Base-by-base conservation (phyloP, 1,140 invertebrate species). In the Macrobrachium nipponense region DNA sequence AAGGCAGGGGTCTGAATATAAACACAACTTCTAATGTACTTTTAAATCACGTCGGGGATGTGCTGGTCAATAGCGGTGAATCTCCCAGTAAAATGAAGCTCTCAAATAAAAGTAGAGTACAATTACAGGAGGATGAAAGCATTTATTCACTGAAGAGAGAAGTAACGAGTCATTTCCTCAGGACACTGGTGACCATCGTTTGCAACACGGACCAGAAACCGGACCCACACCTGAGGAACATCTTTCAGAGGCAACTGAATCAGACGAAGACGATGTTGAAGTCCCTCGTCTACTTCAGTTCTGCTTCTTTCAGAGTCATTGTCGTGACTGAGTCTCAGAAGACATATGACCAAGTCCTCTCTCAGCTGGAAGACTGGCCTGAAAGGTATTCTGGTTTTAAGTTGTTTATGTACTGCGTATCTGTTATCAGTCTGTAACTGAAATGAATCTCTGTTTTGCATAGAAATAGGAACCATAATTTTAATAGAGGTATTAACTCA, bases 241-340 rank as follows among this genome's bases (percentile, higher is more conserved):
- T 70, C 68, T 70, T 70, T n/a, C 23, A 15, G 23, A 20, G 68
- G 20, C 68, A 70, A 8, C 68, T 70, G 17, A 70, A 70, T 43
- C 68, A 70, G 68, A 70, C 68, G 23, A 20, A 70, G 68, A 17
- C 68, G 5, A 70, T 70, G 68, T 20, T 70, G 5, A 70, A 70
- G 68, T 70, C 68, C 23, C 68, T 70, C 17, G 68, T 70, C 68
- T 70, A 70, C 68, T 70, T 70, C 68, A 70, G 68, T n/a, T 27
- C 68, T 43, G 27, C 68, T 14, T 8, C 68, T 10, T 70, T 70
- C n/a, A 70, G 68, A n/a, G 8, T 70, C 5, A 70, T 70, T 70
- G 23, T 70, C 15, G 68, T 70, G 68, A 23, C 68, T 5, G 68
- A 70, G 11, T 27, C 68, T 70, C 23, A 7, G 20, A 14, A 70